Evolutionary conservation across 2,113 vertebrate species (phyloP).

Genomic region (Microcebus tavaratra): DNA sequence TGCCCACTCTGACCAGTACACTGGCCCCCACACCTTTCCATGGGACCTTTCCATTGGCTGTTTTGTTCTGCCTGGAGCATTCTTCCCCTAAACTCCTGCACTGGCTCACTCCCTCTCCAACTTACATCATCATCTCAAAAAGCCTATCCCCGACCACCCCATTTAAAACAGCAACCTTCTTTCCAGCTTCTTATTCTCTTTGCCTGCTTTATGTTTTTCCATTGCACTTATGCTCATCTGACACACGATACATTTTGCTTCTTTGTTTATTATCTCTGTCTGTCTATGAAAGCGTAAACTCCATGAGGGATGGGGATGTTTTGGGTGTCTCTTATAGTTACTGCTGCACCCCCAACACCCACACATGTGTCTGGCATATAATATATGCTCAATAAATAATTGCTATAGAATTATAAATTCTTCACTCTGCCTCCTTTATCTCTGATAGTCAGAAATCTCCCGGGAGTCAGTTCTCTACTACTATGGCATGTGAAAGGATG

Average conservation of each 20-base stretch:
- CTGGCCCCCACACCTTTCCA: neutral
- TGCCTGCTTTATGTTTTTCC: neutral
- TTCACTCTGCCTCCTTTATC: neutral
- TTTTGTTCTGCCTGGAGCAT: neutral
- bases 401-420: neutral
- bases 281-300: neutral
- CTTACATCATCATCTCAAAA: neutral
- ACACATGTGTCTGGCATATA: neutral
- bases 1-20: neutral
- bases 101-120: neutral
- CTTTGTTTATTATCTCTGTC: slow-evolving; percentile 3
- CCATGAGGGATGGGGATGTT: neutral
- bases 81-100: neutral
- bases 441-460: slow-evolving; percentile 32
- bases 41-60: neutral
- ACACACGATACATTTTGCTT: neutral
- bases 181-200: neutral
- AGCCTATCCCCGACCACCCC: neutral
- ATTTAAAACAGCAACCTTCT: neutral
- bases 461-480: neutral
- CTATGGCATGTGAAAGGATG: neutral
- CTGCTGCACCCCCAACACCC: neutral
- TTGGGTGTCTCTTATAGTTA: neutral
- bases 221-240: neutral
- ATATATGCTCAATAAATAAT: neutral